Percentiles rank a stretch among this genome's conserved stretches.
Conservation (phyloP, 1,140 invertebrate genomes). For the Heliconius eleuchia region DNA sequence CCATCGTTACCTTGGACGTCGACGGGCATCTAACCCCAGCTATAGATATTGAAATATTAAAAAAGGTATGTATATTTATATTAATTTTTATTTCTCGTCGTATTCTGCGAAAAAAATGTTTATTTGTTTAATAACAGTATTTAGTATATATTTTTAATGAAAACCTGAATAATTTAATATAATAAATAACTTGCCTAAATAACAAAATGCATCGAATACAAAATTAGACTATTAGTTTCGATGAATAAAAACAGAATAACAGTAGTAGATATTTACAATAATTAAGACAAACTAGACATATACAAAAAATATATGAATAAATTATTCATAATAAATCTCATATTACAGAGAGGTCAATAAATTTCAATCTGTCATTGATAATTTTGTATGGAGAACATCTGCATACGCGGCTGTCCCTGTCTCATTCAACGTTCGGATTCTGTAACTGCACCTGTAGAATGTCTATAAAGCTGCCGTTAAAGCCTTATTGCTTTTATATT, state of each 20-base stretch:
- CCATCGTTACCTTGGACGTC: too few relatives aligned
- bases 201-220: too few relatives aligned
- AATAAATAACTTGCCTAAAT: too few relatives aligned
- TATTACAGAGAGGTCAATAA: constrained; percentile 40
- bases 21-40: too few relatives aligned
- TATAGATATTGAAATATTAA: too few relatives aligned
- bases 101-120: too few relatives aligned
- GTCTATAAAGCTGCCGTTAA: constrained; percentile 32
- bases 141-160: too few relatives aligned
- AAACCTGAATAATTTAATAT: too few relatives aligned
- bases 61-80: too few relatives aligned
- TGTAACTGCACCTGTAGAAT: constrained; percentile 44
- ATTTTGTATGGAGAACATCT: constrained; percentile 41
- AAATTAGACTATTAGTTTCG: not conserved
- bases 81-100: too few relatives aligned
- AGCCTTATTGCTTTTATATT: constrained; percentile 37
- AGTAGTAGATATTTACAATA: not conserved
- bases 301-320: not conserved
- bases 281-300: not conserved
- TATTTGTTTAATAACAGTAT: too few relatives aligned
- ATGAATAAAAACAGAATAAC: not conserved
- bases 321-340: constrained; percentile 25
- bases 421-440: constrained; percentile 38
- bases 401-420: constrained; percentile 31
- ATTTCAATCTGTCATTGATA: constrained; percentile 41